Base-by-base conservation (phyloP, 2,888 invertebrate species). In the Acleris sparsana region DNA sequence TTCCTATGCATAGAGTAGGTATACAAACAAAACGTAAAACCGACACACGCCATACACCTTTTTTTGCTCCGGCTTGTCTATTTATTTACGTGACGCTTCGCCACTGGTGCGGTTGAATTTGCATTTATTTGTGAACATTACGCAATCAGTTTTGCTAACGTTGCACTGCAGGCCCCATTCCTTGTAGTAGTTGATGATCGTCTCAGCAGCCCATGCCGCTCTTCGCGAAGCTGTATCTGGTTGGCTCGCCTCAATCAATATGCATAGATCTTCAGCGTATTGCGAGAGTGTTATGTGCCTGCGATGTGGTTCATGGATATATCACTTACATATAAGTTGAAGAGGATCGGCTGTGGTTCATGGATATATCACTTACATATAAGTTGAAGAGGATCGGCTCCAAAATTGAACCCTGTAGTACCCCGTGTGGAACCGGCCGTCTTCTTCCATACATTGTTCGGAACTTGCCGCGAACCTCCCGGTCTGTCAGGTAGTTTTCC, bases 241-340 rank as follows among this genome's bases (percentile, higher is more conserved):
- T 9, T 17, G 48, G 4, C 5, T 17, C 6, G 48, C 48, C 9
- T 18, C 18, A 17, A 18, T 48, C 7, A 48, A 5, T 9, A 53
- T 53, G 29, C 53, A 53, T 16, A 53, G 17, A 33, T 53, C 53
- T 11, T 53, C 33, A n/a, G 53, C 53, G n/a, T 53, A 53, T 53
- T 53, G 53, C 33, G 53, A 53, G 11, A 53, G 33, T 17, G 33
- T 53, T 17, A 53, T 53, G 18, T n/a, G 20, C 53, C 53, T 18
- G 33, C 17, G 33, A 53, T 53, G 18, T 11, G 53, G 7, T 18
- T 39, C 7, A 39, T 39, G 1, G 33, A 20, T 9, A 53, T 53
- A 18, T 53, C 53, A 33, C 39, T 33, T 1, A 53, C 20, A 2
- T 20, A 20, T 20, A 20, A 20, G 18, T 53, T 53, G 17, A 53